Percentiles rank a stretch among this genome's conserved stretches.
phyloP scores from a whole-genome alignment of 2,888 invertebrate species.

The Lepidonotus clava region DNA sequence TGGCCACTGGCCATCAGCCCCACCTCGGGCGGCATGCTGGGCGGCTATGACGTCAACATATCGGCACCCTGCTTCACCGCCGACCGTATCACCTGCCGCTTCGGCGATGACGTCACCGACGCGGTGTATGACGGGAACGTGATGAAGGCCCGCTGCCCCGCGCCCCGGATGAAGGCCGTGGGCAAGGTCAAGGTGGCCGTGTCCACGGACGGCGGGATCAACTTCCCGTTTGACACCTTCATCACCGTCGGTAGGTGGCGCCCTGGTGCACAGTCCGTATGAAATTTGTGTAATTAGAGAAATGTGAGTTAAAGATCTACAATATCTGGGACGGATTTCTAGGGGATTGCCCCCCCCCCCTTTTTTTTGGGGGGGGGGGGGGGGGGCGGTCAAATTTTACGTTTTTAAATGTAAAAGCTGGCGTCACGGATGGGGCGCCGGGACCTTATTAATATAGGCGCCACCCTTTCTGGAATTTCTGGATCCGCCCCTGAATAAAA shows the following conservation, averaged over 20 bases:
- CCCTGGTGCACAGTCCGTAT: too few relatives aligned
- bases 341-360: too few relatives aligned
- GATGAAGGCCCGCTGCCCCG: slow-evolving; percentile 89
- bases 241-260: slow-evolving; percentile 92
- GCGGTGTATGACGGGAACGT: slow-evolving; percentile 64
- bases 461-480: too few relatives aligned
- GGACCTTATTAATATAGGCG: too few relatives aligned
- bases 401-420: too few relatives aligned
- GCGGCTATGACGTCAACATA: slow-evolving; percentile 96
- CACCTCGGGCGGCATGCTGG: slow-evolving; percentile 93
- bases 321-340: too few relatives aligned
- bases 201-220: slow-evolving; percentile 88
- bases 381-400: too few relatives aligned
- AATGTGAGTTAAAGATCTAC: too few relatives aligned
- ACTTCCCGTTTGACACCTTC: slow-evolving; percentile 92
- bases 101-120: slow-evolving; percentile 73
- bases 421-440: too few relatives aligned
- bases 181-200: slow-evolving; percentile 94
- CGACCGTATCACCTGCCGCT: slow-evolving; percentile 85
- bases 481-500: too few relatives aligned
- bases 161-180: slow-evolving; percentile 91
- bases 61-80: slow-evolving; percentile 95
- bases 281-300: too few relatives aligned
- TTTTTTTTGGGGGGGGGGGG: too few relatives aligned
- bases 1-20: slow-evolving; percentile 69